Percentiles rank a stretch among this genome's conserved stretches.
Evolutionary conservation across 2,797 vertebrate genomes (phyloP).

Genomic region (Syncerus caffer): DNA sequence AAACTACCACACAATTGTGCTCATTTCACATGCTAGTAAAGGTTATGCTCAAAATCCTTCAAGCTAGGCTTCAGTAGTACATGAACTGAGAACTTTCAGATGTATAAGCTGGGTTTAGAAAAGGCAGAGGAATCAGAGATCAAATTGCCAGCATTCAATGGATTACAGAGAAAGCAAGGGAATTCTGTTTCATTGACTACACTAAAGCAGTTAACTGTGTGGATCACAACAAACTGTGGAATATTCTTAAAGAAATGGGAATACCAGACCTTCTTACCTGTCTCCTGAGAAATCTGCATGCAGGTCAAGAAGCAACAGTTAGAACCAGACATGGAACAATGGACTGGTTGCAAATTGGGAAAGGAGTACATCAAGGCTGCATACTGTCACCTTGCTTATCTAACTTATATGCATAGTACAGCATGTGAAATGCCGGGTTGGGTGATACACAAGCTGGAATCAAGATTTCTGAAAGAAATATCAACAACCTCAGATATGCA

Average conservation of each 20-base stretch:
- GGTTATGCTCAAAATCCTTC: background rate
- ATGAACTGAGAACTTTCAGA: background rate
- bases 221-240: background rate
- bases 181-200: background rate
- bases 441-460: background rate
- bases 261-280: background rate
- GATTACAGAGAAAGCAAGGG: background rate
- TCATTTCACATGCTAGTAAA: background rate
- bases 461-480: background rate
- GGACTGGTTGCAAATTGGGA: background rate
- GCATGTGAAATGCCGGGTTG: rapidly evolving
- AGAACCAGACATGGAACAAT: background rate
- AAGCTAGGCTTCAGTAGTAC: background rate
- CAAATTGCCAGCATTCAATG: background rate
- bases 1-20: background rate
- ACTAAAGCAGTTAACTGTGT: background rate
- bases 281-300: background rate
- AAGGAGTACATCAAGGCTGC: background rate
- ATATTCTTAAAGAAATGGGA: background rate
- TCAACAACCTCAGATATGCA: background rate
- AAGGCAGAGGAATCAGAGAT: background rate
- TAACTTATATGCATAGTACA: background rate
- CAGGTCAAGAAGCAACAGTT: background rate
- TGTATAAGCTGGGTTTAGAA: background rate
- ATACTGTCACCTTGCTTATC: background rate